Evolutionary conservation across 2,797 vertebrate species (phyloP).

Genomic region (Liasis olivaceus): DNA sequence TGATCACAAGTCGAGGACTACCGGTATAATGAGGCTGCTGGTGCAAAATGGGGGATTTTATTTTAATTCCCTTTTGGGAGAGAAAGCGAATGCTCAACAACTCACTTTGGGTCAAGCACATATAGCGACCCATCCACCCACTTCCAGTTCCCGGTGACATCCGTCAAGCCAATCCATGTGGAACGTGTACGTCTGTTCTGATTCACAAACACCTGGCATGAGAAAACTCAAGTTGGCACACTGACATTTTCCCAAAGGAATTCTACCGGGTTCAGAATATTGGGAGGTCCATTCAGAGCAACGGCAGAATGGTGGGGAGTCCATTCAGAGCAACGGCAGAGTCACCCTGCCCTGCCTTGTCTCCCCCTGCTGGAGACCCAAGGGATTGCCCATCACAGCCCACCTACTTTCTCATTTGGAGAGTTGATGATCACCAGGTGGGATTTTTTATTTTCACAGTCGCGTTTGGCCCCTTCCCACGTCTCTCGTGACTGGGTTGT

Average conservation of each 20-base stretch:
- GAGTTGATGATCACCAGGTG: slow-evolving; percentile 26
- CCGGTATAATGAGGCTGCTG: neutral
- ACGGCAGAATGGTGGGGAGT: no score
- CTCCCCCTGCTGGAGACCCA: neutral
- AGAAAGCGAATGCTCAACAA: neutral
- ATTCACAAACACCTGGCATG: neutral
- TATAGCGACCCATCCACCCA: slow-evolving; percentile 3
- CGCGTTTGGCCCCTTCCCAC: neutral
- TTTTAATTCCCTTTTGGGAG: neutral
- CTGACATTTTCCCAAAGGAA: neutral
- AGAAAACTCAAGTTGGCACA: neutral
- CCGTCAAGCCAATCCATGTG: slow-evolving; percentile 16
- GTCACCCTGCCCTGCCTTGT: neutral
- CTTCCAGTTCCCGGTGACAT: neutral
- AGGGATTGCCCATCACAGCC: rapidly evolving
- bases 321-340: no score
- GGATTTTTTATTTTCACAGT: neutral
- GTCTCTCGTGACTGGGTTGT: rapidly evolving
- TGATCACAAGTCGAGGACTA: no score
- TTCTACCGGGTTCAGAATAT: neutral
- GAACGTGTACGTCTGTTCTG: rapidly evolving
- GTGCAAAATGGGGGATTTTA: no score
- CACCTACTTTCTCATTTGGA: neutral
- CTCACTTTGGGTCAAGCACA: neutral
- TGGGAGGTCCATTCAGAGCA: no score